Percentiles rank a stretch among this genome's conserved stretches.
These are phyloP conservation scores for Ianthella basta DNA, from an alignment of 37 sponge, comb jelly and placozoan species.

Conservation along the genomic window DNA sequence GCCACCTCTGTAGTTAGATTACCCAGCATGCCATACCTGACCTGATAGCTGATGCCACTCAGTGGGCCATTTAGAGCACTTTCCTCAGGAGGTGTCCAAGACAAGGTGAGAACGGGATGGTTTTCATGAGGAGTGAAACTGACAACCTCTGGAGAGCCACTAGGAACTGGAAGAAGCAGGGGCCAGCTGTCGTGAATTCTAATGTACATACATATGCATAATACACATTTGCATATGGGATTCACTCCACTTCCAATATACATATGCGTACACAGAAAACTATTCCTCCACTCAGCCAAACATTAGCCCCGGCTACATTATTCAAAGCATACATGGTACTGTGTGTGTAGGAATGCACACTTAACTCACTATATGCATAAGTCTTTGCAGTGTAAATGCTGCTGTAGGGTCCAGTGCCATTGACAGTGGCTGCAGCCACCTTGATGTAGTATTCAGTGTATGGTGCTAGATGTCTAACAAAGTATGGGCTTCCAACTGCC, in stretches of 20 bases:
- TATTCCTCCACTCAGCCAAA: too few species aligned
- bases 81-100: constrained; percentile 9
- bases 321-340: too few species aligned
- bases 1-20: background rate
- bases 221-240: too few species aligned
- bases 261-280: too few species aligned
- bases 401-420: constrained; percentile 18
- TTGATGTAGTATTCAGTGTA: background rate
- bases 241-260: too few species aligned
- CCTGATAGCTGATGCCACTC: too few species aligned
- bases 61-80: background rate
- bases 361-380: background rate
- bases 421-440: constrained; percentile 10
- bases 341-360: too few species aligned
- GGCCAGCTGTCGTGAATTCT: background rate
- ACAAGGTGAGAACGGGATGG: background rate
- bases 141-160: background rate
- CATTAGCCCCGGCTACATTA: too few species aligned
- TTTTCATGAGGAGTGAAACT: background rate
- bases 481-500: too few species aligned
- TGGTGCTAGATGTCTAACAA: background rate
- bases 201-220: too few species aligned
- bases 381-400: background rate
- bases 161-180: background rate
- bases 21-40: background rate